These are phyloP conservation scores for Macrotrachela quadricornifera DNA, from an alignment of 1,140 invertebrate species.

Conservation along the genomic window DNA sequence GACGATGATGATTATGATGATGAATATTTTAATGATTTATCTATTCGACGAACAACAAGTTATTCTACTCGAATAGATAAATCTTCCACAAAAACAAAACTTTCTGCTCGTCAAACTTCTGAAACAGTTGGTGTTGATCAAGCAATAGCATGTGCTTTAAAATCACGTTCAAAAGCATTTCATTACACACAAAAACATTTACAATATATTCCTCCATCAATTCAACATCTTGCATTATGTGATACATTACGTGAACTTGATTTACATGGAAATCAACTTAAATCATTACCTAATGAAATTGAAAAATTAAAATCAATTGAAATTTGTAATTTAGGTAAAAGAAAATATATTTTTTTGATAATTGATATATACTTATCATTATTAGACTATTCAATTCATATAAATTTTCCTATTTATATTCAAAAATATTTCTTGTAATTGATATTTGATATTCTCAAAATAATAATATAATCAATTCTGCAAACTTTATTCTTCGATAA, in stretches of 20 bases:
- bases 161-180: constrained; percentile 15
- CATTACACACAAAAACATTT: constrained; percentile 20
- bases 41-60: not conserved
- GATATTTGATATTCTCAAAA: no score
- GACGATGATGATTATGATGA: no score
- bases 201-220: constrained; percentile 17
- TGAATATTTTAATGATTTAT: not conserved
- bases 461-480: no score
- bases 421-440: no score
- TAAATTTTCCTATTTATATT: no score
- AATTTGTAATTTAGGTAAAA: not conserved
- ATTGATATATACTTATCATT: no score
- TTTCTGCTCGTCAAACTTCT: constrained; percentile 1
- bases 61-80: not conserved
- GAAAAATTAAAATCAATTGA: constrained; percentile 14
- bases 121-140: constrained; percentile 17
- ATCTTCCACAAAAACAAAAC: not conserved
- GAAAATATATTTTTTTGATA: not conserved
- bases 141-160: constrained; percentile 14
- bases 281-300: constrained; percentile 17
- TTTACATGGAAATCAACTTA: constrained; percentile 19
- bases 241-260: constrained; percentile 14
- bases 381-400: no score
- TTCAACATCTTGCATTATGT: constrained; percentile 13
- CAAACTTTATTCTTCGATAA: no score